A percentile compares a stretch with the other conserved stretches of the same genome.
Evolutionary conservation across 2,797 vertebrate genomes (phyloP).

Genomic region (Urocyon cinereoargenteus): DNA sequence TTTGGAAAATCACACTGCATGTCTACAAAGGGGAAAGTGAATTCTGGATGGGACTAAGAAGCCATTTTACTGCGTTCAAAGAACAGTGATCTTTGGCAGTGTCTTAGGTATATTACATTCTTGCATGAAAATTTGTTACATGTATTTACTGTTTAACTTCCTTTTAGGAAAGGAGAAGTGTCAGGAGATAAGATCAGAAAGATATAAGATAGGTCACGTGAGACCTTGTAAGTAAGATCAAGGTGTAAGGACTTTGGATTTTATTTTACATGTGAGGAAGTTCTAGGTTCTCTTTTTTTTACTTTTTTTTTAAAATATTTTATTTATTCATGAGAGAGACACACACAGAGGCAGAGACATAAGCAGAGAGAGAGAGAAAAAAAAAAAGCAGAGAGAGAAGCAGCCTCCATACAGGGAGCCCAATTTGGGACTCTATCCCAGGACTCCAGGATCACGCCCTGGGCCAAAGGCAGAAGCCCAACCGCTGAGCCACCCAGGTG

Average conservation of each 20-base stretch:
- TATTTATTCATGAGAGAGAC: too few species aligned
- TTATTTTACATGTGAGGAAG: not conserved
- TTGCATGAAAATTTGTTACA: not conserved
- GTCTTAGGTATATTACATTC: not conserved
- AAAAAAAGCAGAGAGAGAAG: too few species aligned
- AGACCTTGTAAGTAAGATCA: not conserved
- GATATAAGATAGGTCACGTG: not conserved
- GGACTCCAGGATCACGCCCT: too few species aligned
- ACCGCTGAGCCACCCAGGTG: too few species aligned
- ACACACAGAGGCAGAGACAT: too few species aligned
- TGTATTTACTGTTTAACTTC: not conserved
- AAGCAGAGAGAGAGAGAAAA: too few species aligned
- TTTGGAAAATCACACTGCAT: conserved; percentile 35
- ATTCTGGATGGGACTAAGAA: not conserved
- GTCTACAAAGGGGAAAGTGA: not conserved
- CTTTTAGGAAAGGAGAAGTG: not conserved
- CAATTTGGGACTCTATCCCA: too few species aligned
- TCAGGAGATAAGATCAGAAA: not conserved
- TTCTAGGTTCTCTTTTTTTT: too few species aligned
- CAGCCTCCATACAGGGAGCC: too few species aligned
- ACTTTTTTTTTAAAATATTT: too few species aligned
- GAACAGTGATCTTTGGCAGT: not conserved
- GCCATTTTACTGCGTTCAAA: not conserved
- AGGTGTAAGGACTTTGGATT: not conserved
- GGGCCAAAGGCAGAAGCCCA: too few species aligned